Percentiles rank a stretch among this genome's conserved stretches.
phyloP scores from a whole-genome alignment of 2,113 vertebrate species.

The Hippocampus comes region DNA sequence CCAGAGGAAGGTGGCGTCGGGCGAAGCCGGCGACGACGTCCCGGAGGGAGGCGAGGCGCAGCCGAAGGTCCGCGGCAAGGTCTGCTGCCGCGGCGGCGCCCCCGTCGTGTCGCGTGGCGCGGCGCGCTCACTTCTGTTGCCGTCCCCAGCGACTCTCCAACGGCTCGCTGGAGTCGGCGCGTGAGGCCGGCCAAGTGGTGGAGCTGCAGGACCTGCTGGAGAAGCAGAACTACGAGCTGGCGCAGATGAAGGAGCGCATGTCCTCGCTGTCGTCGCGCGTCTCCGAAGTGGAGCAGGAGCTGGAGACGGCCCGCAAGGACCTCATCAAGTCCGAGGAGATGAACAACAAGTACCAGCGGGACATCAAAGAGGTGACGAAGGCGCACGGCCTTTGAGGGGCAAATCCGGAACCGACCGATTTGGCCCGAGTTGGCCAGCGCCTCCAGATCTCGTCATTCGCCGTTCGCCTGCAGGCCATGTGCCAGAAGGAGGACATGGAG shows the following conservation, averaged over 20 bases:
- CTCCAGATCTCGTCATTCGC: neutral
- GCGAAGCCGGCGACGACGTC: conserved; percentile 85
- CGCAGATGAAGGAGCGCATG: conserved; percentile 98
- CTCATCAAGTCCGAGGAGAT: conserved; percentile 98
- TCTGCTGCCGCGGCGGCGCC: conserved; percentile 34
- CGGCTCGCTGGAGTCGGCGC: conserved; percentile 89
- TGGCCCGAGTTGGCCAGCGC: neutral
- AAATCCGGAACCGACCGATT: no score
- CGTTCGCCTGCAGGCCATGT: conserved; percentile 84
- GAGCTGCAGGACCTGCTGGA: conserved; percentile 97
- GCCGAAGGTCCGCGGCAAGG: conserved; percentile 93
- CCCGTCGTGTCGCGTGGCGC: neutral
- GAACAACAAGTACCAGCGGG: conserved; percentile 97
- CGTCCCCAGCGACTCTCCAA: conserved; percentile 86
- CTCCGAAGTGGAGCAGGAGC: conserved; percentile 95
- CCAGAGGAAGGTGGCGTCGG: conserved; percentile 92
- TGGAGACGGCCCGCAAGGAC: conserved; percentile 94
- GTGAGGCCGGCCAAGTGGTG: conserved; percentile 90
- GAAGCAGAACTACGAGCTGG: conserved; percentile 98
- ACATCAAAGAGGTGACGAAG: conserved; percentile 89
- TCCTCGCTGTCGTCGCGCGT: conserved; percentile 89
- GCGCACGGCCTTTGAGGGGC: no score
- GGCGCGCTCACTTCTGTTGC: neutral
- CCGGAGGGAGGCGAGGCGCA: conserved; percentile 85
- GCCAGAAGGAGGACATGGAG: conserved; percentile 99